Percentiles rank a stretch among this genome's conserved stretches.
Conservation (phyloP, 2,797 vertebrate genomes). For the Clamator glandarius region DNA sequence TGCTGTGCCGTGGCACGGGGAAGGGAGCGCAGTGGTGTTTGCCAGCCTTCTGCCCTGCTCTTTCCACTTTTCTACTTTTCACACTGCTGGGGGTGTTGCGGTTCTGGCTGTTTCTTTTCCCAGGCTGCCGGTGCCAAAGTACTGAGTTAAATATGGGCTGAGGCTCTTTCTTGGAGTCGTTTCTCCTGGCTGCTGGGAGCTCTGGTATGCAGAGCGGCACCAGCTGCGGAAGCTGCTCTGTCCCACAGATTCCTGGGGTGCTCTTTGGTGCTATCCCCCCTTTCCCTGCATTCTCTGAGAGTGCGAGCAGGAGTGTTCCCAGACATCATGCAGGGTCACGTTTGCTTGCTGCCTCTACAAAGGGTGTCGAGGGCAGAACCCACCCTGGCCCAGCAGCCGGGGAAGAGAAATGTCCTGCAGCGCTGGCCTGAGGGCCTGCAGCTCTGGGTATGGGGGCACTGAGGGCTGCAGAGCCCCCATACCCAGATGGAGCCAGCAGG, state of each 20-base stretch:
- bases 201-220: background rate
- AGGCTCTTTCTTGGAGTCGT: fast-evolving
- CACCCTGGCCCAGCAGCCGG: too few relatives aligned
- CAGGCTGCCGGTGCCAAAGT: background rate
- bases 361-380: too few relatives aligned
- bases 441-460: too few relatives aligned
- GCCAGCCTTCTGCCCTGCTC: background rate
- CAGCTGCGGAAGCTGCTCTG: fast-evolving
- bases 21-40: fast-evolving
- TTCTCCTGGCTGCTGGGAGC: background rate
- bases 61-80: too few relatives aligned
- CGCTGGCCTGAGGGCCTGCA: too few relatives aligned
- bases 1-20: fast-evolving
- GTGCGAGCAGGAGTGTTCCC: background rate
- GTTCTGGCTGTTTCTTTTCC: background rate
- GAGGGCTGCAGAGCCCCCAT: too few relatives aligned
- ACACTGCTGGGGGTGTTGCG: too few relatives aligned
- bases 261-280: background rate
- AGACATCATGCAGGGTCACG: fast-evolving
- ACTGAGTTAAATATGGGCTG: background rate
- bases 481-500: too few relatives aligned
- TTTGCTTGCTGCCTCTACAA: background rate
- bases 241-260: too few relatives aligned
- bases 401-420: too few relatives aligned
- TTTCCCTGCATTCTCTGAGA: fast-evolving